A percentile compares a stretch with the other conserved stretches of the same genome.
Evolutionary conservation across 1,140 invertebrate genomes (phyloP).

Genomic region (Marisa cornuarietis): DNA sequence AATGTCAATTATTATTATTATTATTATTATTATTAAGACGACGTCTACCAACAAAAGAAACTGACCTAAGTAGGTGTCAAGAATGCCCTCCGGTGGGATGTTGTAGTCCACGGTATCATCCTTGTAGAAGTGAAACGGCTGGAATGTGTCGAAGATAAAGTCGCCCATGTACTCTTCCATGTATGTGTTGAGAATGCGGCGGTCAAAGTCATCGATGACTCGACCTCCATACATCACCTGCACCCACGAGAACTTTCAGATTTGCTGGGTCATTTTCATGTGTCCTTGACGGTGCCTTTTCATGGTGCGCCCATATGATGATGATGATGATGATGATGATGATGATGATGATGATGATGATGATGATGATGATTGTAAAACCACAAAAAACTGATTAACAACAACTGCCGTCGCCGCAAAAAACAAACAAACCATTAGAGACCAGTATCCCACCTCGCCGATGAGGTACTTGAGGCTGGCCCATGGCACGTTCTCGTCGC

Average conservation of each 20-base stretch:
- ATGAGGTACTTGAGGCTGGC: conserved; percentile 87
- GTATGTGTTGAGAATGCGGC: conserved; percentile 82
- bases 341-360: neutral
- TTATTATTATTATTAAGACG: too few species aligned
- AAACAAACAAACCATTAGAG: neutral
- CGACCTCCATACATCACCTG: conserved; percentile 91
- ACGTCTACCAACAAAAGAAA: too few species aligned
- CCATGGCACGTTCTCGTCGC: conserved; percentile 79
- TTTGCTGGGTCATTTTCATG: neutral
- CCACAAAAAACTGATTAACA: too few species aligned
- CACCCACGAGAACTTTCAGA: neutral
- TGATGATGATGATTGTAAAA: neutral
- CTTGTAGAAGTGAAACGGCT: conserved; percentile 85
- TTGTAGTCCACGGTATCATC: conserved; percentile 79
- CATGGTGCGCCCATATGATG: neutral
- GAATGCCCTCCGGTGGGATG: conserved; percentile 69
- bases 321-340: neutral
- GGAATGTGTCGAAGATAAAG: conserved; percentile 86
- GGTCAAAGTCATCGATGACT: conserved; percentile 86
- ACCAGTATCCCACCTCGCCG: conserved; percentile 74
- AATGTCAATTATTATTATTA: too few species aligned
- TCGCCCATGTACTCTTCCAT: conserved; percentile 93
- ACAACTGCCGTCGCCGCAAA: neutral
- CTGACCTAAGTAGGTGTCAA: conserved; percentile 56
- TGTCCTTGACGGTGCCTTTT: neutral